Conservation (phyloP, 2,113 vertebrate genomes). For the Lontra canadensis region DNA sequence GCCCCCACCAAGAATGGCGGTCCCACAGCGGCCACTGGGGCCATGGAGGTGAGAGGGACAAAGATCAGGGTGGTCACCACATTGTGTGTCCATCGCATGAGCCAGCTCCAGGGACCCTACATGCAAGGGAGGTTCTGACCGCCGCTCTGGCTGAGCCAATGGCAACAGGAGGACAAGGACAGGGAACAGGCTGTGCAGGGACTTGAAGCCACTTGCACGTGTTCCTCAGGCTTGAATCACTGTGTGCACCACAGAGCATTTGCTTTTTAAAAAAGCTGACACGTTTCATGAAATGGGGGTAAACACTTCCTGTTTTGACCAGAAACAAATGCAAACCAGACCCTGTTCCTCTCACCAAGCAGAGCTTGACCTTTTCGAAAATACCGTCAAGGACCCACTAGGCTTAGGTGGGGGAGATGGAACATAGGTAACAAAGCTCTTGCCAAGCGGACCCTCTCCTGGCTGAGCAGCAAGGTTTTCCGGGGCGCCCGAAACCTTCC, state of each 20-base stretch:
- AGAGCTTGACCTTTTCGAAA: not conserved
- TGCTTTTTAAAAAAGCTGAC: not conserved
- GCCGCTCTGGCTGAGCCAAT: not conserved
- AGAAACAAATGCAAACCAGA: conserved; percentile 17
- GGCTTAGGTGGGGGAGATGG: not conserved
- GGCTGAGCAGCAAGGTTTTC: not conserved
- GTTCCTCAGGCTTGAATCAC: not conserved
- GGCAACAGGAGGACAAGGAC: not conserved
- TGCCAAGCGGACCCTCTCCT: rapidly evolving
- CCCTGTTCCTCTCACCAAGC: not conserved
- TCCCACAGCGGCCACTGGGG: rapidly evolving
- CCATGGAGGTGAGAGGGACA: not conserved
- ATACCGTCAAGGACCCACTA: not conserved
- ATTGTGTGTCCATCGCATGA: rapidly evolving
- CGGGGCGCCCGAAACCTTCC: not conserved
- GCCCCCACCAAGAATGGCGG: rapidly evolving
- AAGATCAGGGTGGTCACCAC: not conserved
- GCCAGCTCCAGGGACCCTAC: too few species aligned
- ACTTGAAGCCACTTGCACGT: not conserved
- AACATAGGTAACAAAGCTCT: rapidly evolving
- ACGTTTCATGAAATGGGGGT: not conserved
- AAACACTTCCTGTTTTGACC: conserved; percentile 33
- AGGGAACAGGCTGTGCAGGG: rapidly evolving
- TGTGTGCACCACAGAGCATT: not conserved
- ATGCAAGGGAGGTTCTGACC: not conserved